Conservation (phyloP, 2,113 vertebrate species). For the Anhinga anhinga region DNA sequence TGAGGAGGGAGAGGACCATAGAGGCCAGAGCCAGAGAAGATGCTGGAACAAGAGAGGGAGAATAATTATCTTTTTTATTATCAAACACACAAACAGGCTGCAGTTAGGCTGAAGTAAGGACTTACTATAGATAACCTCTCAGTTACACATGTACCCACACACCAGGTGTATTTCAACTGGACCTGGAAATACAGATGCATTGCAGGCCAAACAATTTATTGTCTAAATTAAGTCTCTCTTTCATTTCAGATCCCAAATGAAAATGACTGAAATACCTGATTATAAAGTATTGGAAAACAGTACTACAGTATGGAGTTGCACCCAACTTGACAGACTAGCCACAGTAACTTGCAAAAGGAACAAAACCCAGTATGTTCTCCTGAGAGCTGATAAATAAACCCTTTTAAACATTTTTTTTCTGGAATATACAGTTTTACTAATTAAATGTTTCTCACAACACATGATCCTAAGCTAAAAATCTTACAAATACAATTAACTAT, state of each 20-base stretch:
- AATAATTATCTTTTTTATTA: not conserved
- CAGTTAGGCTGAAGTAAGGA: not conserved
- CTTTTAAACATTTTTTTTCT: not conserved
- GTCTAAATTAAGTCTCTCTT: not conserved
- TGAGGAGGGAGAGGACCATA: rapidly evolving
- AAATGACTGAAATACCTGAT: not conserved
- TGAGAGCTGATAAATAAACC: not conserved
- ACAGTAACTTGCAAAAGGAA: not conserved
- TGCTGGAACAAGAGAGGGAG: not conserved
- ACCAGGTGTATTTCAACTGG: not conserved
- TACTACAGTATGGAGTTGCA: not conserved
- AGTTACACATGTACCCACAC: not conserved
- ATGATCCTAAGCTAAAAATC: not conserved
- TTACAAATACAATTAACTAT: not conserved
- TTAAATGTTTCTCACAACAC: not conserved
- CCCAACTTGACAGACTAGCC: not conserved
- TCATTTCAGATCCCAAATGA: not conserved
- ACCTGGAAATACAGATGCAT: not conserved
- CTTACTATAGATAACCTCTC: not conserved
- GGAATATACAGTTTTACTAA: not conserved
- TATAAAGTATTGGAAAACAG: not conserved
- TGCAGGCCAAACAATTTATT: not conserved
- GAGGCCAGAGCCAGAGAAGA: not conserved
- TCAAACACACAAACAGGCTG: not conserved
- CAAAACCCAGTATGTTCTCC: not conserved